Conservation (phyloP, 2,113 vertebrate genomes). For the Montifringilla adamsi region DNA sequence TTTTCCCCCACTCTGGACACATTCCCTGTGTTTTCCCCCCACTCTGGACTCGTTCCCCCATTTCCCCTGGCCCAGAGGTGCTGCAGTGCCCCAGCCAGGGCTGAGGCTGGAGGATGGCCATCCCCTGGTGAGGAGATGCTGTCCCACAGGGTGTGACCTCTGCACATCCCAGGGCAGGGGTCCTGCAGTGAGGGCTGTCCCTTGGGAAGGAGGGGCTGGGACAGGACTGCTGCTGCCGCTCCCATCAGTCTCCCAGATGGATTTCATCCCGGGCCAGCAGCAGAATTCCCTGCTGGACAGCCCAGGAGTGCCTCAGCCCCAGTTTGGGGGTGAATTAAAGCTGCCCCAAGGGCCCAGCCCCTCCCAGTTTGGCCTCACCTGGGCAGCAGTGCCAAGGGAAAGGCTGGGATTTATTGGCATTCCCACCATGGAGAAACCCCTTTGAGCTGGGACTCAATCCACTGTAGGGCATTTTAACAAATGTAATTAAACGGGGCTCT, state of each 20-base stretch:
- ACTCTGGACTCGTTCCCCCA: background rate
- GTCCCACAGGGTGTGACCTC: background rate
- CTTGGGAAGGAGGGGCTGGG: background rate
- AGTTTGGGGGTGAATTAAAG: background rate
- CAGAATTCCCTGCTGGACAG: background rate
- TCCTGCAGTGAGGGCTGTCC: background rate
- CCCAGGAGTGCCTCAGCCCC: background rate
- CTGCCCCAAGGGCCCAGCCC: background rate
- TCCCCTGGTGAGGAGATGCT: background rate
- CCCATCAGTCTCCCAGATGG: too few relatives aligned
- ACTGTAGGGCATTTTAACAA: slow-evolving; percentile 28
- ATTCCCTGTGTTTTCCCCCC: too few relatives aligned
- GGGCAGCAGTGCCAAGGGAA: background rate
- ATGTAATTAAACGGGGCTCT: slow-evolving; percentile 64
- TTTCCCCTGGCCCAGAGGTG: background rate
- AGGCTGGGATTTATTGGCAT: background rate
- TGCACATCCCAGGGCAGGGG: background rate
- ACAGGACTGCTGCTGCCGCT: too few relatives aligned
- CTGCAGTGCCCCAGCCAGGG: background rate
- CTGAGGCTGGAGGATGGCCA: background rate
- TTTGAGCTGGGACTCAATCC: background rate
- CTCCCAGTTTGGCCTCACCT: too few relatives aligned
- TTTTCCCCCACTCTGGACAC: background rate
- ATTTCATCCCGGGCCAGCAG: too few relatives aligned
- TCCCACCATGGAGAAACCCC: background rate